Evolutionary conservation across 2,888 invertebrate species (phyloP).

Genomic region (Stegana nigrithorax): DNA sequence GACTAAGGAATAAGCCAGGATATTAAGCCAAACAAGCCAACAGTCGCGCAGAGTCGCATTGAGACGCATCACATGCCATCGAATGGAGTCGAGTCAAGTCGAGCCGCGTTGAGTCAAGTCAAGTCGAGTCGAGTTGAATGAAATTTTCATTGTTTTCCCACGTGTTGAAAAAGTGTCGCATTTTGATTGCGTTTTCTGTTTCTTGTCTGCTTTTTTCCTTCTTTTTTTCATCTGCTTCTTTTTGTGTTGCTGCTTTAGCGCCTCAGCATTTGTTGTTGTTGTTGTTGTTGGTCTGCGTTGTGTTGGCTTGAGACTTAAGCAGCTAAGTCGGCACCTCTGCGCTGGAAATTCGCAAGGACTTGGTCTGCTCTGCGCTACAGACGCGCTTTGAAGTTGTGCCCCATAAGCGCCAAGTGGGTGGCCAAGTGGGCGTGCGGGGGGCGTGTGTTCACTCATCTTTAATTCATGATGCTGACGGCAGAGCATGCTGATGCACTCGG

Average conservation of each 20-base stretch:
- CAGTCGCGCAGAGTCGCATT: no score
- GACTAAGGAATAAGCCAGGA: neutral
- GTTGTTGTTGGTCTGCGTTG: neutral
- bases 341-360: slow-evolving; percentile 30
- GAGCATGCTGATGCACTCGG: slow-evolving; percentile 7
- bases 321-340: slow-evolving; percentile 9
- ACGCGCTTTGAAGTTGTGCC: slow-evolving; percentile 4
- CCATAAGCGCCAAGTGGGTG: no score
- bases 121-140: slow-evolving; percentile 38
- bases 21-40: slow-evolving; percentile 1
- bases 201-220: slow-evolving; percentile 31
- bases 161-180: slow-evolving; percentile 56
- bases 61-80: no score
- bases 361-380: slow-evolving; percentile 5
- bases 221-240: neutral
- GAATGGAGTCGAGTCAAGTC: no score
- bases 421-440: neutral
- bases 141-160: slow-evolving; percentile 54
- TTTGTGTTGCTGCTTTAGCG: slow-evolving; percentile 23
- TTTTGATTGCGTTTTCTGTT: slow-evolving; percentile 55
- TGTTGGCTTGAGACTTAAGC: no score
- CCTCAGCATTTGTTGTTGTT: neutral
- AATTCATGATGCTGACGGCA: slow-evolving; percentile 49
- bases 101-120: slow-evolving; percentile 48
- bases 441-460: slow-evolving; percentile 46